Percentiles rank a stretch among this genome's conserved stretches.
phyloP scores from a whole-genome alignment of 1,140 invertebrate genomes.

The Neodiprion fabricii region DNA sequence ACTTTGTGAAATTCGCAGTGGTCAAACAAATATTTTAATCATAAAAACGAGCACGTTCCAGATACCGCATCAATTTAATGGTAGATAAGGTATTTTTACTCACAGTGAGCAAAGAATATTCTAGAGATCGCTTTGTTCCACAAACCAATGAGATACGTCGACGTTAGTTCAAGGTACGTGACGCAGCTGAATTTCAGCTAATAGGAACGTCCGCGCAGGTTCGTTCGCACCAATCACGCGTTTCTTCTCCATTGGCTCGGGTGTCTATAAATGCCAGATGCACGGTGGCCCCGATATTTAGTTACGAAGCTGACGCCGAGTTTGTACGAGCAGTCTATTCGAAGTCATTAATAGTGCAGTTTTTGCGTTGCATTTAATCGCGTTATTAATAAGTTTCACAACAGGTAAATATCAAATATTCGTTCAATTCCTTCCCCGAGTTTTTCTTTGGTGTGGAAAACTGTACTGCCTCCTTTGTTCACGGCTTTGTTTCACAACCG shows the following conservation, averaged over 20 bases:
- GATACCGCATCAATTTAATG: neutral
- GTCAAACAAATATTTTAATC: neutral
- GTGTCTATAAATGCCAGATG: neutral
- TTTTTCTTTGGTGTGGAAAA: neutral
- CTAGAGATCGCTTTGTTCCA: slow-evolving; percentile 25
- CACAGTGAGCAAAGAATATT: neutral
- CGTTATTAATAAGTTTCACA: slow-evolving; percentile 29
- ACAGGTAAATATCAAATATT: slow-evolving; percentile 29
- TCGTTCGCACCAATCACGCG: slow-evolving; percentile 1
- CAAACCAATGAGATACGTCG: slow-evolving; percentile 22
- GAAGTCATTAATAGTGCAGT: neutral
- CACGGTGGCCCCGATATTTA: neutral
- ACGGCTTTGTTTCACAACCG: neutral
- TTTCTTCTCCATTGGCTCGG: neutral
- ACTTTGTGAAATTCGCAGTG: slow-evolving; percentile 9
- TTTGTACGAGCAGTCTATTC: neutral
- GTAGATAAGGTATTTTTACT: neutral
- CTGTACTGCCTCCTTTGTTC: neutral
- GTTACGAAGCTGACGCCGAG: slow-evolving; percentile 32
- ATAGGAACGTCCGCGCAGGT: slow-evolving; percentile 1
- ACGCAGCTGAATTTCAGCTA: slow-evolving; percentile 22
- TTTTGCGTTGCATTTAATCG: slow-evolving; percentile 14
- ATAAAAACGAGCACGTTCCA: neutral
- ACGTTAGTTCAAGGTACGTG: slow-evolving; percentile 17
- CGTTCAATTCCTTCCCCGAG: neutral